Evolutionary conservation across 2,113 vertebrate genomes (phyloP), one percentile per base, ranked within the genome.

Genomic region (Anoplopoma fimbria): DNA sequence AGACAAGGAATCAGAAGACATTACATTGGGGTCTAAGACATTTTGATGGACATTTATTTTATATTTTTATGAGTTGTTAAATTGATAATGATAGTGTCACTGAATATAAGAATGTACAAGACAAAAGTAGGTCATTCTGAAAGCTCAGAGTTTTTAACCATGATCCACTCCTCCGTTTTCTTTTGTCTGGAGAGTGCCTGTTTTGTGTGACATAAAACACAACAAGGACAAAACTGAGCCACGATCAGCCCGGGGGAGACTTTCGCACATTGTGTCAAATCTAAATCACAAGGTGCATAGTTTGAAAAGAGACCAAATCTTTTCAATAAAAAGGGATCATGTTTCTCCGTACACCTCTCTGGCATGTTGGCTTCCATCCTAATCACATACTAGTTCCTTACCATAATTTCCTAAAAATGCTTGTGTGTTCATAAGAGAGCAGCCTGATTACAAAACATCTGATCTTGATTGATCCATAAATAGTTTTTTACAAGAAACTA

Each of bases 251-350:
- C 10, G 4, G 23, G 17, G 9, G 21, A 60, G 57, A 21, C 45
- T 2, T 14, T n/a, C 61, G 7, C 19, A 7, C 40, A n/a, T 0
- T 36, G 33, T 21, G 61, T 47, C 38, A 19, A 8, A 49, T 75
- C 71, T 31, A 19, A 75, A 69, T 45, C 57, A 34, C 3, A 3
- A 55, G 27, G 45, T 75, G 64, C 63, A 69, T 69, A 69, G 57
- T 64, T 61, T 42, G 69, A 69, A 34, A 27, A n/a, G 53, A 67
- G 31, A 63, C 23, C 69, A 61, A 65, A 73, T 31, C 0, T 1
- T 31, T 6, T 21, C 63, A 83, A 82, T n/a, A n/a, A n/a, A n/a
- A 79, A 55, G 76, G 33, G 69, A 25, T 80, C 29, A 2, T 72
- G 33, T 51, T 0, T 58, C 7, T 23, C 38, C 3, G 6, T 29